Evolutionary conservation across 2,113 vertebrate species (phyloP).

Genomic region (Podarcis muralis): DNA sequence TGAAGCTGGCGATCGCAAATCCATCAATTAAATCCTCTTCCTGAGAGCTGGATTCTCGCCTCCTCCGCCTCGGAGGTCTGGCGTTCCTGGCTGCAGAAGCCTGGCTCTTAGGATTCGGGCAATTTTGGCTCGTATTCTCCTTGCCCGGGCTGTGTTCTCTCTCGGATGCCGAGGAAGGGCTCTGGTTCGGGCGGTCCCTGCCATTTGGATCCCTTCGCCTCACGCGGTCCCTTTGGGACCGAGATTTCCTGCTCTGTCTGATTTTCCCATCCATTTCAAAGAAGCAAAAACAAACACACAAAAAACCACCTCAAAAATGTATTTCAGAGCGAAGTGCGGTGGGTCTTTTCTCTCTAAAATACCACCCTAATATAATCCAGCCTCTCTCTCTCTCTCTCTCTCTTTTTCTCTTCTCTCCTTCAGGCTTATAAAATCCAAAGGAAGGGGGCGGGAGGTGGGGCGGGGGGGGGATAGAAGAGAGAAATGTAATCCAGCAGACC

Average conservation of each 20-base stretch:
- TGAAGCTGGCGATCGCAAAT: constrained; percentile 94
- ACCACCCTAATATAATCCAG: constrained; percentile 17
- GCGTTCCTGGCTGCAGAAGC: constrained; percentile 71
- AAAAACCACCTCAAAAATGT: not conserved
- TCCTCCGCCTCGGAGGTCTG: constrained; percentile 84
- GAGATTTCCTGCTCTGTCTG: constrained; percentile 89
- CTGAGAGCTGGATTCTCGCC: constrained; percentile 92
- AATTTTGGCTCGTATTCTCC: constrained; percentile 81
- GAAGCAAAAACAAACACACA: not conserved
- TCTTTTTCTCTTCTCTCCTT: constrained; percentile 19
- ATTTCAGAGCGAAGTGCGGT: not conserved
- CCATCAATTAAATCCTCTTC: constrained; percentile 97
- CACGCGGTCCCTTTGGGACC: constrained; percentile 87
- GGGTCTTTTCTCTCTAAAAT: not conserved
- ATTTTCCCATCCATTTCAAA: constrained; percentile 88
- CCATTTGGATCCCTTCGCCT: constrained; percentile 85
- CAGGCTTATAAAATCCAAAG: constrained; percentile 37
- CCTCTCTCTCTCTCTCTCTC: not conserved
- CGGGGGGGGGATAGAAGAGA: not conserved
- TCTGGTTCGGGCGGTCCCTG: constrained; percentile 83
- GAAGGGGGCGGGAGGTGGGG: constrained; percentile 4
- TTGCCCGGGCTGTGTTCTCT: constrained; percentile 85
- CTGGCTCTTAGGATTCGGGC: constrained; percentile 75
- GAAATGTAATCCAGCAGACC: constrained; percentile 22
- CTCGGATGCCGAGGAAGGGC: constrained; percentile 89